These are phyloP conservation scores for Paragorgia papillata DNA, from an alignment of 92 coral and sea anemone genomes.

Conservation along the genomic window DNA sequence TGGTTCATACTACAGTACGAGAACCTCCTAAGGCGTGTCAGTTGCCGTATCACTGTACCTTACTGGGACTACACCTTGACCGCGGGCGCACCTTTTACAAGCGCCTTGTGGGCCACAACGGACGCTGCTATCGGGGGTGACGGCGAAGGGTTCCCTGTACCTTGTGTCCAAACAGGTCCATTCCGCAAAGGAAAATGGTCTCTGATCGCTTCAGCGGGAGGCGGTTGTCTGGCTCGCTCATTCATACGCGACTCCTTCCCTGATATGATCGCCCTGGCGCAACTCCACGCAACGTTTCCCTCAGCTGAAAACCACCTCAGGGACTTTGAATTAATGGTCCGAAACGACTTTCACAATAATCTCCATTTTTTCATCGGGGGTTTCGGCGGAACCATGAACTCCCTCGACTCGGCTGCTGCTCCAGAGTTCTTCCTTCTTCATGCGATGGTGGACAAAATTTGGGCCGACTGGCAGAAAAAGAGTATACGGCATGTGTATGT, in stretches of 20 bases:
- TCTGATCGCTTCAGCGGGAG: constrained; percentile 51
- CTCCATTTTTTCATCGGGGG: constrained; percentile 70
- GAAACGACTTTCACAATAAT: constrained; percentile 56
- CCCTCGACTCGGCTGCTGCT: constrained; percentile 59
- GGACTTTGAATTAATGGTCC: constrained; percentile 55
- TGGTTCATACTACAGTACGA: constrained; percentile 27
- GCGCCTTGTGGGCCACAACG: constrained; percentile 43
- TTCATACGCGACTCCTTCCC: constrained; percentile 59
- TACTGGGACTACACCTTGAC: constrained; percentile 66
- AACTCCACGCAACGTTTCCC: constrained; percentile 26
- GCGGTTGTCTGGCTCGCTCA: constrained; percentile 56
- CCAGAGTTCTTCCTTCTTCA: constrained; percentile 78
- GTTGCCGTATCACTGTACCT: constrained; percentile 57
- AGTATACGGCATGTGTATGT: constrained; percentile 45
- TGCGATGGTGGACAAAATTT: constrained; percentile 71
- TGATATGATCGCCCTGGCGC: constrained; percentile 58
- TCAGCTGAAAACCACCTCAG: constrained; percentile 11
- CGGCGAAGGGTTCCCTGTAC: constrained; percentile 35
- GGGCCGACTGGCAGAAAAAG: constrained; percentile 81
- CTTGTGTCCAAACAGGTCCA: constrained; percentile 57
- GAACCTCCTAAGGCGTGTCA: constrained; percentile 21
- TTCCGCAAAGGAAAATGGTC: constrained; percentile 51
- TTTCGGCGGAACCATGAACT: constrained; percentile 71
- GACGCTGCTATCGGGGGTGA: constrained; percentile 50
- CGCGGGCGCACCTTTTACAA: constrained; percentile 50